Base-by-base conservation (phyloP, 1,140 invertebrate species). In the Trichoplusia ni region DNA sequence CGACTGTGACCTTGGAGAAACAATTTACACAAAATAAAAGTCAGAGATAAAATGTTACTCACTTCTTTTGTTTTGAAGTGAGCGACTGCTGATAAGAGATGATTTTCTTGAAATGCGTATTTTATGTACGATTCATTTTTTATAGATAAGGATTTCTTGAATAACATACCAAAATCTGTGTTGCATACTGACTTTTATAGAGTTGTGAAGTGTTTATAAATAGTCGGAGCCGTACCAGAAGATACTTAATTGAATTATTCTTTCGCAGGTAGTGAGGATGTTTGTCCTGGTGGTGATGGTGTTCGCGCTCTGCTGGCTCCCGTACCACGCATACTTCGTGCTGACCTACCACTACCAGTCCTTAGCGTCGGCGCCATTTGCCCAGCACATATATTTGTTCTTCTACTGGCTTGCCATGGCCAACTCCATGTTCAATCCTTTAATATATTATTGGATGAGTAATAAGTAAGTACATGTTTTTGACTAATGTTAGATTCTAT, bases 341-440 rank as follows among this genome's bases (percentile, higher is more conserved):
- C 94, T 96, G 87, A 92, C 93, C 0, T 96, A 96, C 80, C 94
- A 95, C 77, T 92, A 96, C 80, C 93, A 93, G 54, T 91, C 93
- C 1, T 87, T 96, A 5, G 91, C 94, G 1, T 93, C 93, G 44
- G 93, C 91, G 8, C 92, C 92, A 16, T 95, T 95, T 76, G 93
- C 96, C 1, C 95, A 96, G 75, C 95, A 96, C 71, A 91, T 97
- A 38, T 96, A 95, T 80, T 84, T 98, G 2, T 92, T 92, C 2
- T 97, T 97, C 84, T 98, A 97, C 78, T 98, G 96, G 95, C 91
- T 98, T 9, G 97, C 97, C 5, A 98, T 98, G 97, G 95, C 95
- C 3, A 97, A 97, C 75, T 95, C 96, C 0, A 96, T 97, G 94
- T 95, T 97, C 60, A 97, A 98, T 89, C 96, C 96, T 1, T 92